Base-by-base conservation (phyloP, 1,140 invertebrate species). In the Zaprionus davidi region DNA sequence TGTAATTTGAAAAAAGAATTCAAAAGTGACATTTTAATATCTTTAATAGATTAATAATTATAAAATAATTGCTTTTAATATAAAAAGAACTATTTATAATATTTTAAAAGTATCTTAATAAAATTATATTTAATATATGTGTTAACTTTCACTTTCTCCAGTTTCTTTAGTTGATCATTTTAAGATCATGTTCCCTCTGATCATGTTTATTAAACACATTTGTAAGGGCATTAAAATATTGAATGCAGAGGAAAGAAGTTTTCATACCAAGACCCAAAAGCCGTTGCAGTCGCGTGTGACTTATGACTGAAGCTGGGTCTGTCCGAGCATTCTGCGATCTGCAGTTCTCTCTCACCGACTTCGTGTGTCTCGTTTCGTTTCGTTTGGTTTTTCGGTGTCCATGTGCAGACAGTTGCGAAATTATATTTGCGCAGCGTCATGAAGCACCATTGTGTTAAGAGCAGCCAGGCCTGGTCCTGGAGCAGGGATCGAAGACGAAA, bases 401-500 rank as follows among this genome's bases (percentile, higher is more conserved):
- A 90, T 90, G 85, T 90, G 85, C 85, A 90, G 85, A 90, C 85
- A 90, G 85, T 90, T 90, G 85, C 88, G 86, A 90, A 90, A 90
- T 90, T 90, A 90, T 90, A 90, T 90, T 90, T 88, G 84, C 76
- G 85, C 85, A 79, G 58, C 84, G 84, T 87, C 84, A 87, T 88
- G 84, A 72, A 31, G 60, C 69, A 71, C 84, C 83, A 88, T 87
- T 88, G 84, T 88, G 75, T 88, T 78, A 49, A 49, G 41, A 46
- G 20, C 34, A 22, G 38, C 60, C 68, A 58, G 76, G 58, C 38
- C 38, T 15, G 38, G 36, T 57, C 56, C 62, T 44, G 41, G 71
- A 65, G 63, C 55, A 75, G 73, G 53, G 36, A 55, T 38, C 56
- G 24, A 38, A n/a, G 51, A 53, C 41, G 46, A 44, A 49, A 36